Base-by-base conservation (phyloP, 2,113 vertebrate genomes). In the Chionis minor region DNA sequence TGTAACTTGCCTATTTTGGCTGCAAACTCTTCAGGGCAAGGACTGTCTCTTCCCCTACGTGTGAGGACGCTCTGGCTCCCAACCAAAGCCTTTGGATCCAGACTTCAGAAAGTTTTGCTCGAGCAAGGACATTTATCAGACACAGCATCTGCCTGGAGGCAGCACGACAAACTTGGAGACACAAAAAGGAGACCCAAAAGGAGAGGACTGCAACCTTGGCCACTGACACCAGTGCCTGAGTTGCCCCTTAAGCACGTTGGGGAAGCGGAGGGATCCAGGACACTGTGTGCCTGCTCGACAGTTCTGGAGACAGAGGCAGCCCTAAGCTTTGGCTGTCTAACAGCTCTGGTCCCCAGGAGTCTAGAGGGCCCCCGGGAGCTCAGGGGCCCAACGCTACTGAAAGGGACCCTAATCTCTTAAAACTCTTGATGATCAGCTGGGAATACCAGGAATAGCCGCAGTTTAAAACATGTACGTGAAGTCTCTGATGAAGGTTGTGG, bases 381-480 rank as follows among this genome's bases (percentile, higher is more conserved):
- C 22, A 55, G 56, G 28, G 8, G 10, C 6, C 10, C 0, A 0
- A 30, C 7, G 2, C 51, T 81, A 65, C 42, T 40, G 27, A 56
- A 88, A n/a, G 16, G 27, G 24, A 61, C 21, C 19, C 6, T 14
- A 21, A 52, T 23, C 32, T 44, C 58, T 40, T 44, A 44, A 61
- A 80, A 49, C 17, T 33, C 82, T 28, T 0, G 0, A 12, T 52
- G 26, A 45, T 65, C 40, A 65, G 54, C 7, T 8, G 4, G 20
- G 52, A 47, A 21, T 32, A 72, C 14, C 52, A 67, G 54, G 63
- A 83, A 44, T 0, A 78, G 8, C 6, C 45, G 38, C 35, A 24
- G 42, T 9, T 73, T 38, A 38, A 81, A 73, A 83, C 33, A 13
- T 0, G 4, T 15, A 56, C 3, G 14, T 23, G 33, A 91, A 86